These are phyloP conservation scores for Griposia aprilina DNA, from an alignment of 2,888 invertebrate species.

Conservation along the genomic window DNA sequence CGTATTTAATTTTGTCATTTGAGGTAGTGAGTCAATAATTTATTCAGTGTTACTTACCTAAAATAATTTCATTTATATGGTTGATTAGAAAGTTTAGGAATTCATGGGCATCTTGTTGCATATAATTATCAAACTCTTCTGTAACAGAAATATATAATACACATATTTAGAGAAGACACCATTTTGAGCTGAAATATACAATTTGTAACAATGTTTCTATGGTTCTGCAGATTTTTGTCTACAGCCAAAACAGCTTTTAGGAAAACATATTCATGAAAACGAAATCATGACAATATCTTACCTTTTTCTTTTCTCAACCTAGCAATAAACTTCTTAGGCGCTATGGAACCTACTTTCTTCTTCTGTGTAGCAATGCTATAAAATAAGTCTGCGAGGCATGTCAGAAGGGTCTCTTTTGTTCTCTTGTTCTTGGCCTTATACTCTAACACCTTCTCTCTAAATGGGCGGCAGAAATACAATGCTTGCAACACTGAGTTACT, in stretches of 20 bases:
- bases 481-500: slow-evolving; percentile 99
- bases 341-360: slow-evolving; percentile 99
- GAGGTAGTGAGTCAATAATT: not conserved
- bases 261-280: not conserved
- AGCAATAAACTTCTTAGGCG: slow-evolving; percentile 99
- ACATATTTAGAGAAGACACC: not conserved
- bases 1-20: not conserved
- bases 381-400: slow-evolving; percentile 99
- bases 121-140: slow-evolving; percentile 99
- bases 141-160: slow-evolving; percentile 79
- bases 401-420: slow-evolving; percentile 98
- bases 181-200: not conserved
- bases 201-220: not conserved
- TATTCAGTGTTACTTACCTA: slow-evolving; percentile 92
- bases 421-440: slow-evolving; percentile 99
- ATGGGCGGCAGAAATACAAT: slow-evolving; percentile 99
- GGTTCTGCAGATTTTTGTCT: not conserved
- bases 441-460: slow-evolving; percentile 99
- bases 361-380: slow-evolving; percentile 99
- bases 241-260: not conserved
- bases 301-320: slow-evolving; percentile 99
- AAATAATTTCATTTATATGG: slow-evolving; percentile 99
- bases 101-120: slow-evolving; percentile 99
- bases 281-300: slow-evolving; percentile 73
- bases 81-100: slow-evolving; percentile 99